These are phyloP conservation scores for Brachionus rubens DNA, from an alignment of 1,140 invertebrate genomes.

Conservation along the genomic window DNA sequence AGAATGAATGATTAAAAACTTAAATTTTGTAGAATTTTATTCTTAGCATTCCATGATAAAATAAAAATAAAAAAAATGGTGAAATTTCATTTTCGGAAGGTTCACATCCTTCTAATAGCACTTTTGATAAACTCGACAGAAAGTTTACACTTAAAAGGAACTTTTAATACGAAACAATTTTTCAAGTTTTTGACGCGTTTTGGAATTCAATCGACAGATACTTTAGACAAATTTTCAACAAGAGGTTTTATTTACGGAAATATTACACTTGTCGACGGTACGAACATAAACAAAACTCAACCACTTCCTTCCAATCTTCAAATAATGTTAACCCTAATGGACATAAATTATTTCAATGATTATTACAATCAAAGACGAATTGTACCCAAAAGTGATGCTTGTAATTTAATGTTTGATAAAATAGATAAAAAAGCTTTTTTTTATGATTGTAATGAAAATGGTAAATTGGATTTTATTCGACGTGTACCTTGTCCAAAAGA, in stretches of 20 bases:
- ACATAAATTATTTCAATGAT: slow-evolving; percentile 46
- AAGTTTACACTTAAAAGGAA: slow-evolving; percentile 55
- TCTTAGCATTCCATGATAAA: too few relatives aligned
- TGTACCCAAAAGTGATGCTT: slow-evolving; percentile 68
- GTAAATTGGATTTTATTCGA: slow-evolving; percentile 76
- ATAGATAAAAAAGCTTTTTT: slow-evolving; percentile 79
- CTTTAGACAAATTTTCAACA: slow-evolving; percentile 71
- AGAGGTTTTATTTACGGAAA: slow-evolving; percentile 93
- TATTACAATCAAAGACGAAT: slow-evolving; percentile 47
- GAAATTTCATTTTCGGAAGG: too few relatives aligned
- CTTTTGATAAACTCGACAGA: neutral
- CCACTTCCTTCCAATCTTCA: neutral
- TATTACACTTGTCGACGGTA: slow-evolving; percentile 73
- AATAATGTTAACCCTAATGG: slow-evolving; percentile 26
- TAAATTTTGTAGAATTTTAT: too few relatives aligned
- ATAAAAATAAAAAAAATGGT: neutral
- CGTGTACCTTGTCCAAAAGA: slow-evolving; percentile 77
- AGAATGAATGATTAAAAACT: neutral
- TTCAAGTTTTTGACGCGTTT: slow-evolving; percentile 90
- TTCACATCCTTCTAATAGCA: too few relatives aligned
- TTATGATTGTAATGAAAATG: slow-evolving; percentile 73
- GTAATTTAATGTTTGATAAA: slow-evolving; percentile 77
- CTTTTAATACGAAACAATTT: slow-evolving; percentile 66
- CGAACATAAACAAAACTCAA: slow-evolving; percentile 50
- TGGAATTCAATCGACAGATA: slow-evolving; percentile 91